A percentile compares a stretch with the other conserved stretches of the same genome.
These are phyloP conservation scores for Globicephala melas DNA, from an alignment of 2,113 vertebrate genomes.

Conservation along the genomic window DNA sequence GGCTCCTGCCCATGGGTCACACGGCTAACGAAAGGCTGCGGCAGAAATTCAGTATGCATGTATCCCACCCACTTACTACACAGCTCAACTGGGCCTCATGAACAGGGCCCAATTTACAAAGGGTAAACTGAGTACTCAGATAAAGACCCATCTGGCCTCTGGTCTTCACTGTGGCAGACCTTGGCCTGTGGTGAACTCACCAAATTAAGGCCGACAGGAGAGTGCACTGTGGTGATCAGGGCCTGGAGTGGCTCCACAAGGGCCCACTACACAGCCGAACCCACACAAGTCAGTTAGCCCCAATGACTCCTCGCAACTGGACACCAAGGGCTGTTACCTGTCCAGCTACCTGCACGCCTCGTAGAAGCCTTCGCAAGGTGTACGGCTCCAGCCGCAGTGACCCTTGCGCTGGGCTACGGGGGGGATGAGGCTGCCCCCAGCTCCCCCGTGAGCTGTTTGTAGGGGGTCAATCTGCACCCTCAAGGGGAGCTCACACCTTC, in stretches of 20 bases:
- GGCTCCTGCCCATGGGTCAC: accelerated
- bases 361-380: constrained; percentile 87
- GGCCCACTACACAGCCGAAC: not conserved
- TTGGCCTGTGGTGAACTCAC: not conserved
- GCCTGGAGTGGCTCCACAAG: not conserved
- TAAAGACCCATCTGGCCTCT: not conserved
- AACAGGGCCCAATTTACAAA: not conserved
- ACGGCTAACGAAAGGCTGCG: not conserved
- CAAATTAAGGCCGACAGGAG: not conserved
- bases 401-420: constrained; percentile 82
- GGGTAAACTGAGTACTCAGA: not conserved
- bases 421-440: not conserved
- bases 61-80: not conserved
- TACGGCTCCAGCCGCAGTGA: constrained; percentile 93
- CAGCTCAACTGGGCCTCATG: not conserved
- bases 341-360: constrained; percentile 62
- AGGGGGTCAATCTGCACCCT: not conserved
- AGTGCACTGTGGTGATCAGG: accelerated
- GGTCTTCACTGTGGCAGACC: not conserved
- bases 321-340: constrained; percentile 63
- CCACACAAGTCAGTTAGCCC: not conserved
- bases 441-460: not conserved
- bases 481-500: not conserved
- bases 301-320: not conserved
- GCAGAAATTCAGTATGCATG: not conserved